phyloP scores from a whole-genome alignment of 2,888 invertebrate species.

The Eupithecia centaureata region DNA sequence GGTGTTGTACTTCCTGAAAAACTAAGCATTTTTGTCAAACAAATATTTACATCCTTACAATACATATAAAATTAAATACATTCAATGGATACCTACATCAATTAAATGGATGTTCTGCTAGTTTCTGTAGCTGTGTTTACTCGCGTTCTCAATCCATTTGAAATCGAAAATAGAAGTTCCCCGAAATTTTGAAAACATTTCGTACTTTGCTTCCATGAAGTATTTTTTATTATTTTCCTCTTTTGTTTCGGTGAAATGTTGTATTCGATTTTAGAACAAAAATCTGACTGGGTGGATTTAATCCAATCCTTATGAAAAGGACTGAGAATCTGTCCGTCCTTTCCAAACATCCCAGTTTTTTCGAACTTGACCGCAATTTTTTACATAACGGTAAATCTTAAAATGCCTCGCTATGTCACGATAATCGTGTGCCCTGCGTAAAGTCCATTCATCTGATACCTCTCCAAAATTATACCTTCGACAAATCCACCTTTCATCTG shows the following conservation, averaged over 20 bases:
- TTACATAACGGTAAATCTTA: conserved; percentile 38
- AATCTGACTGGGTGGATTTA: neutral
- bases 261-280: too few species aligned
- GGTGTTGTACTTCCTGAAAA: too few species aligned
- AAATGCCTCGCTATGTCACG: conserved; percentile 39
- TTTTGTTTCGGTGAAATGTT: neutral
- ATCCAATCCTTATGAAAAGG: conserved; percentile 4
- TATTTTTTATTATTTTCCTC: neutral
- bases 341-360: conserved; percentile 26
- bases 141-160: too few species aligned
- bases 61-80: too few species aligned
- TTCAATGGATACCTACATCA: too few species aligned
- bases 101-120: neutral
- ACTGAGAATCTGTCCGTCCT: conserved; percentile 18
- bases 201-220: neutral
- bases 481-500: conserved; percentile 28
- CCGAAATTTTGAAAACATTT: neutral
- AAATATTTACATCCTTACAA: too few species aligned
- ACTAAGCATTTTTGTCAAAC: too few species aligned
- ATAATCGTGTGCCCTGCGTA: conserved; percentile 43
- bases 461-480: conserved; percentile 39
- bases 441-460: conserved; percentile 44
- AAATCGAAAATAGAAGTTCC: neutral
- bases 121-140: too few species aligned
- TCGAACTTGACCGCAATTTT: conserved; percentile 42